phyloP scores from a whole-genome alignment of 2,113 vertebrate genomes.

The Pedetes capensis region DNA sequence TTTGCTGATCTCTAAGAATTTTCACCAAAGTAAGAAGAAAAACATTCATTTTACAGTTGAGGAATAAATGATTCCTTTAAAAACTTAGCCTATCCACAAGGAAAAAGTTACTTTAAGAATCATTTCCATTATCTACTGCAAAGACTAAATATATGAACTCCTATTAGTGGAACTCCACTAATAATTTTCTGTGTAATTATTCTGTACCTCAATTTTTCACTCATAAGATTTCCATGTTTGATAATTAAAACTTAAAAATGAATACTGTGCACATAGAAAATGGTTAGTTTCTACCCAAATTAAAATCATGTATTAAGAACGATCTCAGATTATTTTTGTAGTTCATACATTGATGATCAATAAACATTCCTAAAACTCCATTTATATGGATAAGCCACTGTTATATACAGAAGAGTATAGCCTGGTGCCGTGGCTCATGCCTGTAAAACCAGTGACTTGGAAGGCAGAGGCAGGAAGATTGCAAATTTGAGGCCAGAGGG shows the following conservation, averaged over 20 bases:
- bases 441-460: no score
- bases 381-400: neutral
- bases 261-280: neutral
- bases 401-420: no score
- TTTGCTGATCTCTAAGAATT: neutral
- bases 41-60: neutral
- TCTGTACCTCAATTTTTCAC: neutral
- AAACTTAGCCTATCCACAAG: neutral
- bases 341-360: neutral
- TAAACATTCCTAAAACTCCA: neutral
- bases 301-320: neutral
- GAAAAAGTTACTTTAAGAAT: neutral
- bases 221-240: neutral
- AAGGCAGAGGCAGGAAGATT: no score
- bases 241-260: neutral
- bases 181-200: neutral
- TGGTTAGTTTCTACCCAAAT: neutral
- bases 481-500: no score
- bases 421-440: no score
- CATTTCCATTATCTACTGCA: neutral
- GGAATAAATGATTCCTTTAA: conserved; percentile 3
- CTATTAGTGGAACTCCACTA: neutral
- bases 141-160: neutral
- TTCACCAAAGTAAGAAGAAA: neutral
- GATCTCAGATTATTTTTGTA: neutral